Evolutionary conservation across 2,113 vertebrate genomes (phyloP).

Genomic region (Hypanus sabinus): DNA sequence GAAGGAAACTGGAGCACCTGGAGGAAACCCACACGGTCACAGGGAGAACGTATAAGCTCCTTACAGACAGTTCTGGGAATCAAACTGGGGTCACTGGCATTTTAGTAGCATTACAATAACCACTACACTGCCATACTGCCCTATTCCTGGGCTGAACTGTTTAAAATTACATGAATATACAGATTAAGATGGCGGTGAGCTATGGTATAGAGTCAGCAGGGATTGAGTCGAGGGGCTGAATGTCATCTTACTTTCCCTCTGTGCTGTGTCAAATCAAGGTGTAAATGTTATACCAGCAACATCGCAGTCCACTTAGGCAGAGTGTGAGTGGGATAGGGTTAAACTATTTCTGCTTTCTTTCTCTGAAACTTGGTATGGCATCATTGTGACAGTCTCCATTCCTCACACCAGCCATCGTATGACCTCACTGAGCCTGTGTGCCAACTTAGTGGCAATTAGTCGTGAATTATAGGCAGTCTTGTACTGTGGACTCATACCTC

Average conservation of each 20-base stretch:
- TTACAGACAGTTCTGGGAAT: too few relatives aligned
- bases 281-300: too few relatives aligned
- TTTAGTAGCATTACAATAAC: too few relatives aligned
- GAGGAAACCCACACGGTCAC: too few relatives aligned
- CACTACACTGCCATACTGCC: too few relatives aligned
- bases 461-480: constrained; percentile 31
- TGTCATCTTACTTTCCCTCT: neutral
- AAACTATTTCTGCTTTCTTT: neutral
- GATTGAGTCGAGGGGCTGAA: neutral
- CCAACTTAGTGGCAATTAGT: constrained; percentile 35
- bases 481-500: constrained; percentile 16
- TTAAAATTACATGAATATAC: neutral
- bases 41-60: too few relatives aligned
- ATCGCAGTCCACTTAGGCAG: neutral
- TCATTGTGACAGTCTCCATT: neutral
- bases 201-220: neutral
- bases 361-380: constrained; percentile 15
- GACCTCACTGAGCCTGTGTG: constrained; percentile 9
- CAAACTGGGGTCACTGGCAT: too few relatives aligned
- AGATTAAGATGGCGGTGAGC: neutral
- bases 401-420: constrained; percentile 30
- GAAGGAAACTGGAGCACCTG: too few relatives aligned
- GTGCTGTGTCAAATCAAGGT: neutral
- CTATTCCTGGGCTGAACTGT: too few relatives aligned
- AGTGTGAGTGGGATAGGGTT: neutral